Percentiles rank a stretch among this genome's conserved stretches.
Evolutionary conservation across 2,113 vertebrate species (phyloP).

Genomic region (Otocyon megalotis): DNA sequence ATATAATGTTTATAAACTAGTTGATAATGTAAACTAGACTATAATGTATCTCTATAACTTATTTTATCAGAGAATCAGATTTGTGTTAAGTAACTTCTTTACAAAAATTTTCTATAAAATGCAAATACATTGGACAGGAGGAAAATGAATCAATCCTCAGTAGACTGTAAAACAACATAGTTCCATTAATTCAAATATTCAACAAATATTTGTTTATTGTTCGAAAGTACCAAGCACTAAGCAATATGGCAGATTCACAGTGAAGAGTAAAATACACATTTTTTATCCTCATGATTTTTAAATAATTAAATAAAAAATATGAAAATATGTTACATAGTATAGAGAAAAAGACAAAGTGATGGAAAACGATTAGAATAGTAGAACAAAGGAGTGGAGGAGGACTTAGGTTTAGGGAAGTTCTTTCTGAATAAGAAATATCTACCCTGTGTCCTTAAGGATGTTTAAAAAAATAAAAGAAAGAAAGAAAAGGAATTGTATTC

Average conservation of each 20-base stretch:
- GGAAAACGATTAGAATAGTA: background rate
- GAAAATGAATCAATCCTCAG: background rate
- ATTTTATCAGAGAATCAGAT: background rate
- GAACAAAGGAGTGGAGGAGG: fast-evolving
- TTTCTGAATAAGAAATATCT: background rate
- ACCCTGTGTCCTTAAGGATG: background rate
- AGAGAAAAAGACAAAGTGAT: background rate
- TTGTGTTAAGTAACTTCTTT: background rate
- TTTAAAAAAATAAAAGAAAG: background rate
- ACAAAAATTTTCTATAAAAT: background rate
- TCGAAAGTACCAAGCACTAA: background rate
- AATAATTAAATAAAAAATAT: background rate
- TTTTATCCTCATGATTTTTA: background rate
- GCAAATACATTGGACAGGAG: background rate
- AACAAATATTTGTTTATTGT: background rate
- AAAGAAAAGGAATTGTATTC: background rate
- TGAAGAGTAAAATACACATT: background rate
- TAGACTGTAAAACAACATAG: background rate
- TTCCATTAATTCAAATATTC: background rate
- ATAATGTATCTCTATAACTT: background rate
- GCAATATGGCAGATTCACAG: background rate
- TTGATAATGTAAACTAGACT: background rate
- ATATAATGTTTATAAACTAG: background rate
- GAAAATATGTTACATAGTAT: background rate
- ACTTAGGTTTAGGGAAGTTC: background rate